phyloP scores from a whole-genome alignment of 2,113 vertebrate genomes.

The Furnarius figulus region DNA sequence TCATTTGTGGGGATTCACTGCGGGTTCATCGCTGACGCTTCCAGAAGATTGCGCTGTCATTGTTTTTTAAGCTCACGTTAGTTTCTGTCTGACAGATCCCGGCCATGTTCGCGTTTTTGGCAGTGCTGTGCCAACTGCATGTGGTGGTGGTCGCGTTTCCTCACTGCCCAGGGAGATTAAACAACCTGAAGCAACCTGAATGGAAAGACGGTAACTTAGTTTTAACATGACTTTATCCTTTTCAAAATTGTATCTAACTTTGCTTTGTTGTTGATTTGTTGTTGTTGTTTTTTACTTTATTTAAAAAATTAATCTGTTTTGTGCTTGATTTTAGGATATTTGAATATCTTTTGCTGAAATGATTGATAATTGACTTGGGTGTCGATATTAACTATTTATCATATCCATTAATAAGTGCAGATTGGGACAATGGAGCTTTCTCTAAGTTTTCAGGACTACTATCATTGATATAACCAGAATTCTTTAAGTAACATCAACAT shows the following conservation, averaged over 20 bases:
- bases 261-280: neutral
- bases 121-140: conserved; percentile 75
- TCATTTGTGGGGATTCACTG: neutral
- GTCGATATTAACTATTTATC: neutral
- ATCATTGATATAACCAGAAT: neutral
- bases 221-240: neutral
- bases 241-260: neutral
- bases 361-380: neutral
- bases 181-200: neutral
- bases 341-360: neutral
- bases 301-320: neutral
- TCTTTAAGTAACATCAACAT: neutral
- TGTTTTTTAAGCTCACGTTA: neutral
- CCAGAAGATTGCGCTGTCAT: neutral
- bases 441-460: neutral
- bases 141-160: conserved; percentile 63
- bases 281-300: neutral
- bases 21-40: neutral
- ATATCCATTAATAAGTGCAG: neutral
- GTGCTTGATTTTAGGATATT: neutral
- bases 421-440: neutral
- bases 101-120: conserved; percentile 75
- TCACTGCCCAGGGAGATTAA: conserved; percentile 54
- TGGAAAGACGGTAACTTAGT: conserved; percentile 74
- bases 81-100: conserved; percentile 61